Percentiles rank a stretch among this genome's conserved stretches.
Conservation (phyloP, 2,888 invertebrate species). For the Cataglyphis albicans region DNA sequence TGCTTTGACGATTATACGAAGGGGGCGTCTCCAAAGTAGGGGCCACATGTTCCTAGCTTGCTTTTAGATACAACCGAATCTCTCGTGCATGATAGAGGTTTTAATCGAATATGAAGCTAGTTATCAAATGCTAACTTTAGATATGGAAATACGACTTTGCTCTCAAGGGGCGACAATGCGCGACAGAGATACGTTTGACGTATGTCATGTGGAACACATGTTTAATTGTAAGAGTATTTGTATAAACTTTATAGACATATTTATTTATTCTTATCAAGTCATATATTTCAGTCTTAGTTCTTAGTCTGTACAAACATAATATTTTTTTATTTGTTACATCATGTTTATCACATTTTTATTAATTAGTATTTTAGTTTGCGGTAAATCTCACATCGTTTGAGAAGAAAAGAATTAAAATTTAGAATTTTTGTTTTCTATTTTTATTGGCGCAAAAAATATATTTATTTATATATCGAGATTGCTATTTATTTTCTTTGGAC, state of each 20-base stretch:
- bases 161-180: slow-evolving; percentile 23
- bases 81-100: slow-evolving; percentile 76
- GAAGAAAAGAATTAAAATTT: background rate
- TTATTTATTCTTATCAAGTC: slow-evolving; percentile 37
- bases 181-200: slow-evolving; percentile 25
- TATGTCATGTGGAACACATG: slow-evolving; percentile 10
- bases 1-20: slow-evolving; percentile 77
- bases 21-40: slow-evolving; percentile 83
- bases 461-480: slow-evolving; percentile 4
- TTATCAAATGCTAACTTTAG: slow-evolving; percentile 59
- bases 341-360: background rate
- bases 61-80: slow-evolving; percentile 78
- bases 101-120: slow-evolving; percentile 73
- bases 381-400: background rate
- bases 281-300: background rate
- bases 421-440: slow-evolving; percentile 2
- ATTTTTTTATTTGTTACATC: background rate
- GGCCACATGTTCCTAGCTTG: slow-evolving; percentile 82
- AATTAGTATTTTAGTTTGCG: slow-evolving; percentile 11
- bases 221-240: slow-evolving; percentile 28
- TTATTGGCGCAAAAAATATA: background rate
- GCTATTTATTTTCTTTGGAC: background rate
- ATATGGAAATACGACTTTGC: slow-evolving; percentile 41
- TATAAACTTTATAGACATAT: background rate
- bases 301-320: background rate